Percentiles rank a stretch among this genome's conserved stretches.
These are phyloP conservation scores for Drosophila prolongata DNA, from an alignment of 2,888 invertebrate genomes.

Conservation along the genomic window DNA sequence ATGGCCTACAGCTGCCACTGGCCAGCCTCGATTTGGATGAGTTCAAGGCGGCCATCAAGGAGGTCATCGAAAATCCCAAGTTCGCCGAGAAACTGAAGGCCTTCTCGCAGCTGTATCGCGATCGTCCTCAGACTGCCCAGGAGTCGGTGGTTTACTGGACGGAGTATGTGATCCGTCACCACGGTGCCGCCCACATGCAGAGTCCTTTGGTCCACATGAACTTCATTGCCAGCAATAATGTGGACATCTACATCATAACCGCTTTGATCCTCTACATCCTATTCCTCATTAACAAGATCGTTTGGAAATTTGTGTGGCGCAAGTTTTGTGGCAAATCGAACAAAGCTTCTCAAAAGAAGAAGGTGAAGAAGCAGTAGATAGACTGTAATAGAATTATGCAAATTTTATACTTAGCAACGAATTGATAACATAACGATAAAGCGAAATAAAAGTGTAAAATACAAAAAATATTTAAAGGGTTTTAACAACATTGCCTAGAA, in stretches of 20 bases:
- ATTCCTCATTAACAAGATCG: conserved; percentile 36
- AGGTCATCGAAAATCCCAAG: conserved; percentile 72
- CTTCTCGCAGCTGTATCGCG: conserved; percentile 85
- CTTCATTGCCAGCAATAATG: conserved; percentile 84
- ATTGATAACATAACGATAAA: neutral
- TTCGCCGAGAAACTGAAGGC: conserved; percentile 81
- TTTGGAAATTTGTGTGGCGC: conserved; percentile 53
- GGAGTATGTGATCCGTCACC: conserved; percentile 86
- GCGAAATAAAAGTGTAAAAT: too few relatives aligned
- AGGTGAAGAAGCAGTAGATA: conserved; percentile 58
- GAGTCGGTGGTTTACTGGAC: conserved; percentile 86
- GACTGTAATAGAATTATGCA: neutral
- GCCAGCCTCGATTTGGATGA: conserved; percentile 53
- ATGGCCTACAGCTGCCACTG: conserved; percentile 69
- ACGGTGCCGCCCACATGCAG: conserved; percentile 86
- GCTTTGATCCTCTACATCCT: conserved; percentile 42
- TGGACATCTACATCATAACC: conserved; percentile 83
- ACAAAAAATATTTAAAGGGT: neutral
- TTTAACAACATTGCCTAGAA: neutral
- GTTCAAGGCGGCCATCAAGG: conserved; percentile 60
- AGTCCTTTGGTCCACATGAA: conserved; percentile 85
- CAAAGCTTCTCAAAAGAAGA: conserved; percentile 56
- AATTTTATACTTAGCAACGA: neutral
- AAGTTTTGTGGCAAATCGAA: conserved; percentile 52
- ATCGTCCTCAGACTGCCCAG: conserved; percentile 85